Percentiles rank a stretch among this genome's conserved stretches.
These are phyloP conservation scores for Hypomecis atomaria DNA, from an alignment of 2,888 invertebrate genomes.

Conservation along the genomic window DNA sequence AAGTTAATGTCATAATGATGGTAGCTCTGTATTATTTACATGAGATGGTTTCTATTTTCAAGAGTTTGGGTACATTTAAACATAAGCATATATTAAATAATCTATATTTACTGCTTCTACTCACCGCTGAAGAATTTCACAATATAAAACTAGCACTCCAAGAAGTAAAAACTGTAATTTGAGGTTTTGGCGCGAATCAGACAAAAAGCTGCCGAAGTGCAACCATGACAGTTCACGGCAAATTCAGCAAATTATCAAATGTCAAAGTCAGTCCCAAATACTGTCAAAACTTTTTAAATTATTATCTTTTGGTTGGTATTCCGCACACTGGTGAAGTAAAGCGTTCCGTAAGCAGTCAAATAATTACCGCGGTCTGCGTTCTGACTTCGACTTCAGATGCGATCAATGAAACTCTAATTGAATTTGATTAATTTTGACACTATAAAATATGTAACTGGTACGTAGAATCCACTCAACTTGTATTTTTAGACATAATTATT, in stretches of 20 bases:
- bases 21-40: conserved; percentile 52
- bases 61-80: not conserved
- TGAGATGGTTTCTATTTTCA: not conserved
- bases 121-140: not conserved
- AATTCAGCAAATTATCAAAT: not conserved
- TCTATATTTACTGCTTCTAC: not conserved
- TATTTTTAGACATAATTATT: no score
- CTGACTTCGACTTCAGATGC: no score
- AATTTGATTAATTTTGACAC: no score
- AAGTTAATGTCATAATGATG: conserved; percentile 48
- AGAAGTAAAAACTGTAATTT: not conserved
- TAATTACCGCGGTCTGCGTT: no score
- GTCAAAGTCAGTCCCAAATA: not conserved
- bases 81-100: not conserved
- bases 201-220: not conserved
- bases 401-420: no score
- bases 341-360: no score
- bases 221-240: no score
- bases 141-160: not conserved
- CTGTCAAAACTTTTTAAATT: no score
- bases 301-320: no score
- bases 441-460: no score
- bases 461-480: no score
- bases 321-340: no score
- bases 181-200: conserved; percentile 47